phyloP scores from a whole-genome alignment of 2,888 invertebrate species.

The Tetragonisca angustula region DNA sequence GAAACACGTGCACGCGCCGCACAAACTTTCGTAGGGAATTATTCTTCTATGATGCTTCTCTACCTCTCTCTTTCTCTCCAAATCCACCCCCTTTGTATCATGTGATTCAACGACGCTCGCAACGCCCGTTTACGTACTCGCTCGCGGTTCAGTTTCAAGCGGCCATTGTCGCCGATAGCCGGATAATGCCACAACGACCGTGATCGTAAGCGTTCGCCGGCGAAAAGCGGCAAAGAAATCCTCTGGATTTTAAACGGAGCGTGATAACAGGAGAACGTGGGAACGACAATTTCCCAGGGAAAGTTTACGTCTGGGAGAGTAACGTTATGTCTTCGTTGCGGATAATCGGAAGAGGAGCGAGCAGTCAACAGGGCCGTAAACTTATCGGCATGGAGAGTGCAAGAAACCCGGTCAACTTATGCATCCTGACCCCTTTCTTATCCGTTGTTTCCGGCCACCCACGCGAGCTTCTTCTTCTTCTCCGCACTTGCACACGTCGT shows the following conservation, averaged over 20 bases:
- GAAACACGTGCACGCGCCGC: neutral
- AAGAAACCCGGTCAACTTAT: slow-evolving; percentile 39
- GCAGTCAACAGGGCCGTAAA: slow-evolving; percentile 77
- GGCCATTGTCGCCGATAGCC: slow-evolving; percentile 21
- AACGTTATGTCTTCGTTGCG: slow-evolving; percentile 46
- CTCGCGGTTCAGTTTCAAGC: neutral
- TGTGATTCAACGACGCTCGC: neutral
- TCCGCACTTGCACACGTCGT: slow-evolving; percentile 28
- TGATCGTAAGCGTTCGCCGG: slow-evolving; percentile 12
- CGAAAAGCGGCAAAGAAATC: slow-evolving; percentile 37
- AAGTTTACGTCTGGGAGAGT: slow-evolving; percentile 35
- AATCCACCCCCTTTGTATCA: too few relatives aligned
- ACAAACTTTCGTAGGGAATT: neutral
- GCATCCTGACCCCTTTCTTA: neutral
- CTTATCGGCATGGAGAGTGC: slow-evolving; percentile 72
- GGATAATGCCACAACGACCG: slow-evolving; percentile 38
- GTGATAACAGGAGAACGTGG: slow-evolving; percentile 56
- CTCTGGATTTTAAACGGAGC: slow-evolving; percentile 54
- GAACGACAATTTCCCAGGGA: slow-evolving; percentile 1
- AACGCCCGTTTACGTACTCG: neutral
- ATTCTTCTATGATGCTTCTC: neutral
- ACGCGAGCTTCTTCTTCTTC: slow-evolving; percentile 13
- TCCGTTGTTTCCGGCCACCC: neutral
- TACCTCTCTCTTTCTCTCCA: neutral
- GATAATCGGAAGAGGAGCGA: slow-evolving; percentile 44